These are phyloP conservation scores for Miniopterus natalensis DNA, from an alignment of 2,113 vertebrate species.

Conservation along the genomic window DNA sequence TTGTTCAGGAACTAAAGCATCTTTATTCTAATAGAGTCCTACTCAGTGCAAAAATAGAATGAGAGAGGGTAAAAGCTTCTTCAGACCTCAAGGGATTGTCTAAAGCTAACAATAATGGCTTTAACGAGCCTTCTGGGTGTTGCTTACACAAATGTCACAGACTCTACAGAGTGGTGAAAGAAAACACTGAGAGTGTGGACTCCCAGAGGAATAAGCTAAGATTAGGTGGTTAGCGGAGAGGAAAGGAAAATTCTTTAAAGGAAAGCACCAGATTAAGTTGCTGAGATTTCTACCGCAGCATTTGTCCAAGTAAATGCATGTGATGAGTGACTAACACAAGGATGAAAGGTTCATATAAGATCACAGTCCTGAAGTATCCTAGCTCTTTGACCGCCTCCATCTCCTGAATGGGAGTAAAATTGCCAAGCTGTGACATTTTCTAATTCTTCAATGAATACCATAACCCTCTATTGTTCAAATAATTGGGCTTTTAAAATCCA, in stretches of 20 bases:
- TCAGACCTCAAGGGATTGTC: neutral
- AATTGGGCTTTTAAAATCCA: neutral
- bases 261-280: neutral
- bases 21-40: neutral
- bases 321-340: neutral
- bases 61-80: neutral
- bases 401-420: neutral
- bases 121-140: neutral
- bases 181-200: neutral
- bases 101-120: neutral
- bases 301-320: neutral
- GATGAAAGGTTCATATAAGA: neutral
- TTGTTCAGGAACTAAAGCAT: neutral
- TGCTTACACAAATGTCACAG: neutral
- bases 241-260: neutral
- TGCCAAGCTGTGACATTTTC: neutral
- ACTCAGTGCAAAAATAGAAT: conserved; percentile 47
- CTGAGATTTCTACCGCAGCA: neutral
- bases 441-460: neutral
- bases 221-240: neutral
- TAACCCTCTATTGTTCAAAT: neutral
- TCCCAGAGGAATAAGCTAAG: neutral
- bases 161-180: neutral
- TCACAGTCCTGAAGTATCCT: neutral
- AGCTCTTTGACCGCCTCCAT: neutral